Evolutionary conservation across 2,113 vertebrate genomes (phyloP).

Genomic region (Neodon shergylaensis): DNA sequence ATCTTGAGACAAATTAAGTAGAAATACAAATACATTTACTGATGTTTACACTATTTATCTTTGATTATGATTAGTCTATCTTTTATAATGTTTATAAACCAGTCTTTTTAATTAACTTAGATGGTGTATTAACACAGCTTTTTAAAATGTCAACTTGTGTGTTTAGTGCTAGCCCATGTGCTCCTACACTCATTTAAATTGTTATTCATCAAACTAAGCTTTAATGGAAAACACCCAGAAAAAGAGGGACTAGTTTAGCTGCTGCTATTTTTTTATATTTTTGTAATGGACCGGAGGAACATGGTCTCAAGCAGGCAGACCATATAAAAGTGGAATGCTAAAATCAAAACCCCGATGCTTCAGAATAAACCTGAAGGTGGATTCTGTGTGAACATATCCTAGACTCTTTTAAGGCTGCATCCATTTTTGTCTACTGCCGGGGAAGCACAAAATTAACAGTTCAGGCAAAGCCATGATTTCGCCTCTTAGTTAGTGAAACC

Average conservation of each 20-base stretch:
- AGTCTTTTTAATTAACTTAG: constrained; percentile 6
- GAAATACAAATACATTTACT: background rate
- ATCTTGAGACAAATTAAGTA: constrained; percentile 11
- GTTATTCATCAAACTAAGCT: constrained; percentile 41
- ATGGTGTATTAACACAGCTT: background rate
- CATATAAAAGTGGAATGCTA: background rate
- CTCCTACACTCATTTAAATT: background rate
- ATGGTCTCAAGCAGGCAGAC: background rate
- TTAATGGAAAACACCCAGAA: background rate
- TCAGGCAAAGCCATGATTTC: constrained; percentile 38
- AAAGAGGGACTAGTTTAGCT: constrained; percentile 4
- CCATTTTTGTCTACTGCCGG: background rate
- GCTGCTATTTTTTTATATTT: background rate
- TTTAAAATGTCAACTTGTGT: constrained; percentile 27
- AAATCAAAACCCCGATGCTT: background rate
- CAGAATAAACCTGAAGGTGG: background rate
- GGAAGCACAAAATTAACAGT: constrained; percentile 28
- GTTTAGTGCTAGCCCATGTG: constrained; percentile 29
- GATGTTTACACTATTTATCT: background rate
- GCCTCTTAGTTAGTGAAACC: constrained; percentile 17
- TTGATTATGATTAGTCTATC: constrained; percentile 37
- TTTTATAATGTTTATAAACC: background rate
- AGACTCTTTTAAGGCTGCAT: background rate
- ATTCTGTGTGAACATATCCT: constrained; percentile 28
- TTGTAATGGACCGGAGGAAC: background rate